Conservation (phyloP, 2,113 vertebrate genomes). For the Lampris incognitus region DNA sequence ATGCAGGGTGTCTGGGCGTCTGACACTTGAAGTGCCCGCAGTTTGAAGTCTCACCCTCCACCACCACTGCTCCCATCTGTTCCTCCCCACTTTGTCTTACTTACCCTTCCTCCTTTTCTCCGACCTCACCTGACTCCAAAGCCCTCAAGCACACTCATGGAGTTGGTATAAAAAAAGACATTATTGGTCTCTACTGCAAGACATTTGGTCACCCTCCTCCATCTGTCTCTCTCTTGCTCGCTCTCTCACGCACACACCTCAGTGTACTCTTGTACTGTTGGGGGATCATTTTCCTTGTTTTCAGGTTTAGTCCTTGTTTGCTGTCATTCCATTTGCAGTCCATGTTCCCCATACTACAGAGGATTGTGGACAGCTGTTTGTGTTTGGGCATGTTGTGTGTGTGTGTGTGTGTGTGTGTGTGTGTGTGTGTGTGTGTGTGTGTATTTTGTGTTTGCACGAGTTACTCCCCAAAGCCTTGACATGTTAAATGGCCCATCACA, state of each 20-base stretch:
- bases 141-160: slow-evolving; percentile 38
- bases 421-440: not conserved
- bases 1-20: slow-evolving; percentile 7
- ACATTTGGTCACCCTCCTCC: slow-evolving; percentile 9
- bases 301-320: slow-evolving; percentile 50
- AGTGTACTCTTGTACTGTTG: slow-evolving; percentile 37
- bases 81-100: slow-evolving; percentile 49
- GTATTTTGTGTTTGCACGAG: not conserved
- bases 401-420: slow-evolving; percentile 10
- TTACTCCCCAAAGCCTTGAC: not conserved
- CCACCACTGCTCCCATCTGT: slow-evolving; percentile 66
- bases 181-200: slow-evolving; percentile 23
- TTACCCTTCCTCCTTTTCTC: slow-evolving; percentile 52
- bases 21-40: slow-evolving; percentile 51
- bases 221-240: not conserved
- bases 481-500: not conserved
- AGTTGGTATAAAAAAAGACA: slow-evolving; percentile 9
- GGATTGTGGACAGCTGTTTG: slow-evolving; percentile 23
- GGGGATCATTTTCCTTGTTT: slow-evolving; percentile 61
- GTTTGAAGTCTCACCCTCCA: slow-evolving; percentile 61
- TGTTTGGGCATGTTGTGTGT: not conserved
- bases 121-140: slow-evolving; percentile 37
- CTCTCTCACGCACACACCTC: slow-evolving; percentile 13
- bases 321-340: slow-evolving; percentile 50
- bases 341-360: slow-evolving; percentile 7